Evolutionary conservation across 2,888 invertebrate species (phyloP), one percentile per base, ranked within the genome.

Genomic region (Aquatica leii): DNA sequence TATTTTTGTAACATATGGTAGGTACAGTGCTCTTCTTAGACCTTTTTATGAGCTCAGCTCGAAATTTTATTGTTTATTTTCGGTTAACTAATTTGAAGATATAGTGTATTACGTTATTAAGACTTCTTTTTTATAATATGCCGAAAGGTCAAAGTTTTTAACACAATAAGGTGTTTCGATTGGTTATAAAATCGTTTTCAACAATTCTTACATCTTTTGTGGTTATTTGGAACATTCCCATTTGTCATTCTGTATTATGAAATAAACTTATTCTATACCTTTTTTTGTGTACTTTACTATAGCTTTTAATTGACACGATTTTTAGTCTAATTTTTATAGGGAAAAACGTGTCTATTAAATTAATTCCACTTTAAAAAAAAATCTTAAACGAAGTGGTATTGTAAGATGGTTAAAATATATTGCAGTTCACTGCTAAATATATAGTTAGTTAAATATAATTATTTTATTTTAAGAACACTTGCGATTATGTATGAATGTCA

Each of bases 401-500:
- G 54, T 59, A 64, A 64, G 50, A 59, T 50, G 48, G 54, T 61
- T 61, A 55, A 60, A 61, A 62, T 35, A 57, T 41, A 61, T 43
- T 53, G 60, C 60, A 51, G 54, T 68, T 69, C 66, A 62, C 66
- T 56, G 67, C 56, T 52, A 56, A 65, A 62, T 63, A n/a, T n/a
- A 67, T 70, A 70, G 67, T 70, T 70, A 71, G 63, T 66, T 60
- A 65, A 68, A 68, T 66, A 69, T 63, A 61, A 63, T 69, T 70
- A 69, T 66, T 71, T 66, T 62, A 71, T 69, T 67, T 72, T 71
- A 71, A 70, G 68, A 71, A 73, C 74, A 74, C 69, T 65, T 70
- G 69, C 74, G 72, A 75, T 74, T 73, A 80, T 82, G 81, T 82
- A 82, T 82, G 81, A 81, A 81, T 82, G 82, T 81, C 80, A 80